These are phyloP conservation scores for Chrysochloris asiatica DNA, from an alignment of 2,113 vertebrate species.

Conservation along the genomic window DNA sequence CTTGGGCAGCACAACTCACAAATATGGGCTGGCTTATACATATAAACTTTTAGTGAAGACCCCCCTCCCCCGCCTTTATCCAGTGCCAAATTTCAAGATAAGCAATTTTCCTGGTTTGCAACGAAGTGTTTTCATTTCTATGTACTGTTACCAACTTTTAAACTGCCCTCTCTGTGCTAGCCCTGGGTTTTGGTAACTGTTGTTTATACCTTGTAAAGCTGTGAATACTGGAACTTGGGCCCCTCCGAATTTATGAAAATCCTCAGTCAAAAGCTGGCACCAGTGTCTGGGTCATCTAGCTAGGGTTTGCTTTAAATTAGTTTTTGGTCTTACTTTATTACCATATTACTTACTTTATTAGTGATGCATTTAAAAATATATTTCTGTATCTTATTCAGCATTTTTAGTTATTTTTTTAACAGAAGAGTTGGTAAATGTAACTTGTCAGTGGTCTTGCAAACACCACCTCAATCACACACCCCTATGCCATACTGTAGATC, in stretches of 20 bases:
- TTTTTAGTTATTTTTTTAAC: conserved; percentile 26
- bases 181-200: neutral
- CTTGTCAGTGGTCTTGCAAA: neutral
- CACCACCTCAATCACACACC: neutral
- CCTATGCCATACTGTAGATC: neutral
- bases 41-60: neutral
- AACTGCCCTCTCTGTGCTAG: neutral
- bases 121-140: neutral
- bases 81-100: conserved; percentile 43
- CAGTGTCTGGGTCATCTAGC: neutral
- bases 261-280: neutral
- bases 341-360: neutral
- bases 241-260: conserved; percentile 2
- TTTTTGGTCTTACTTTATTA: conserved; percentile 13
- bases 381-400: neutral
- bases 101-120: conserved; percentile 6
- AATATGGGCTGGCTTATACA: neutral
- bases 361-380: conserved; percentile 21
- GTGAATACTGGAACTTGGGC: neutral
- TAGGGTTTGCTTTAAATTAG: neutral
- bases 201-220: neutral
- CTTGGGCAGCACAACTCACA: conserved; percentile 30
- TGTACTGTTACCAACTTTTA: neutral
- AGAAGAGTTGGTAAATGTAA: neutral
- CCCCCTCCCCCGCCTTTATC: neutral